phyloP scores from a whole-genome alignment of 2,113 vertebrate genomes.

The Anser cygnoides region DNA sequence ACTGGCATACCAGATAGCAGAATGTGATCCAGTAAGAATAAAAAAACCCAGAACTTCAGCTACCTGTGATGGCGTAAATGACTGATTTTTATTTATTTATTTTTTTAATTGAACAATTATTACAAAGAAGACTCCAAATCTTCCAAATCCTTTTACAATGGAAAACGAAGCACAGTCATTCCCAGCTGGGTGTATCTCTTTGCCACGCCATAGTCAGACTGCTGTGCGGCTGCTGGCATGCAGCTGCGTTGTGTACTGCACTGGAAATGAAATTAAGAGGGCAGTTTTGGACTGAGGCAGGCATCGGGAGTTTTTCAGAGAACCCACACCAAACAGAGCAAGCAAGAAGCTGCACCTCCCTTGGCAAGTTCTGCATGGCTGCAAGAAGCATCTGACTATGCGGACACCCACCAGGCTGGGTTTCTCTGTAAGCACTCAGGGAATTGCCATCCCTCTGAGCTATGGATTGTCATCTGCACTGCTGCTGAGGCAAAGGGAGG shows the following conservation, averaged over 20 bases:
- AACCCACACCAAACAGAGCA: not conserved
- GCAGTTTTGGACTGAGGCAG: not conserved
- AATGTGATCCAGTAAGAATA: not conserved
- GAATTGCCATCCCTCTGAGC: not conserved
- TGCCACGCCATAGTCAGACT: not conserved
- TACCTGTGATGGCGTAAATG: not conserved
- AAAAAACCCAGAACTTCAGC: not conserved
- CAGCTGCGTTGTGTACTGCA: not conserved
- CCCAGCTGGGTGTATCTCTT: not conserved
- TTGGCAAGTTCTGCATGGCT: not conserved
- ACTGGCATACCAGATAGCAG: not conserved
- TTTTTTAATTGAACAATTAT: not conserved
- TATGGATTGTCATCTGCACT: not conserved
- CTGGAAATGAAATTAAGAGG: not conserved
- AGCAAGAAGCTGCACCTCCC: not conserved
- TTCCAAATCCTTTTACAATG: not conserved
- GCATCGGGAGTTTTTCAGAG: rapidly evolving
- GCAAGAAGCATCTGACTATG: not conserved
- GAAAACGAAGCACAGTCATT: not conserved
- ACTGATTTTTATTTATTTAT: not conserved
- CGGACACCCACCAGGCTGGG: not conserved
- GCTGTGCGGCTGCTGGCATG: not conserved
- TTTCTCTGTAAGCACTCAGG: not conserved
- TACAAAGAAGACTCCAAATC: not conserved
- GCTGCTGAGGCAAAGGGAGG: not conserved